Evolutionary conservation across 2,888 invertebrate genomes (phyloP), one percentile per base, ranked within the genome.

Genomic region (Leptogaster cylindrica): DNA sequence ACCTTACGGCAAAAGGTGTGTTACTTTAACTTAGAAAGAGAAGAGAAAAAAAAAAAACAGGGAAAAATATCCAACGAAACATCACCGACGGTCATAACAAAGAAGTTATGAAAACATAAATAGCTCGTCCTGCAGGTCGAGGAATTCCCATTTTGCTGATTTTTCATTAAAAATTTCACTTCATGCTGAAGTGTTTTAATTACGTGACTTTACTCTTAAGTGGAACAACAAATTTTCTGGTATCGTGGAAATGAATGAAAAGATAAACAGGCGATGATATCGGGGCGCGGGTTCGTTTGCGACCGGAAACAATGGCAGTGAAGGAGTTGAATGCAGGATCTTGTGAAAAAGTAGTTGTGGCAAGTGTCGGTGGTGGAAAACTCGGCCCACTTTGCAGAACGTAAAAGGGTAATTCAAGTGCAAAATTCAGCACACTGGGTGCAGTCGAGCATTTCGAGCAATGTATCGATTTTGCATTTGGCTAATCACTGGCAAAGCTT

Each of bases 401-500:
- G 14, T 41, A 14, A 14, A 31, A 31, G 10, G 18, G 41, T n/a
- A 14, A 18, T 41, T 41, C 18, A 41, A 41, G 41, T 41, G 10
- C 41, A 41, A 16, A 41, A 41, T 31, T 16, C 6, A 41, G 31
- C 31, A 31, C 10, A 31, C 10, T 31, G 31, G 1, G 10, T 31
- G 14, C 14, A 10, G 14, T 16, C 41, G 18, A 16, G 41, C 36
- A 55, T 55, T 31, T 36, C 14, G 39, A 12, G 55, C 20, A 55
- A 36, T 23, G 33, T 55, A 55, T 55, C 39, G 55, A 55, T 55
- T 55, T 55, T 39, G 36, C n/a, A 55, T 36, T 55, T 55, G 14
- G 16, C 23, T 36, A 20, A 39, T 33, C 23, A 39, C 55, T 20
- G 36, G 1, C 55, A 23, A 20, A 55, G 36, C 55, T 36, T 39